Percentiles rank a stretch among this genome's conserved stretches.
Conservation (phyloP, 37 sponge, comb jelly and placozoan species). For the Chondrilla cf. caribensis region DNA sequence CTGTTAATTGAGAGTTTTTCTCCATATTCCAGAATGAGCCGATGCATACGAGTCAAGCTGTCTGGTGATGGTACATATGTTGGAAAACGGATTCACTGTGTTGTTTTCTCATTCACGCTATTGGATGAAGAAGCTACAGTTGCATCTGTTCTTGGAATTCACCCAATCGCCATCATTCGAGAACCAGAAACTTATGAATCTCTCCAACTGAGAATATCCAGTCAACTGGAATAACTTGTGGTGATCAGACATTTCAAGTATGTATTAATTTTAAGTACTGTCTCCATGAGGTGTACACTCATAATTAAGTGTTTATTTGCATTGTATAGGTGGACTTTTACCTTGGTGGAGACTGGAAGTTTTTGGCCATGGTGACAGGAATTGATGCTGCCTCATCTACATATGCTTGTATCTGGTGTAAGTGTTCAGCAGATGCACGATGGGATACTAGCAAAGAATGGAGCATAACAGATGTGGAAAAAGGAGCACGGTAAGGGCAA, state of each 20-base stretch:
- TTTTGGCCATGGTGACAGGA: conserved; percentile 20
- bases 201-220: too few species aligned
- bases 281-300: too few species aligned
- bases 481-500: not conserved
- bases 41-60: too few species aligned
- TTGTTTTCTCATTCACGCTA: conserved; percentile 29
- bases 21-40: too few species aligned
- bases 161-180: conserved; percentile 37
- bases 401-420: conserved; percentile 39
- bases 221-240: too few species aligned
- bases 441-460: conserved; percentile 1
- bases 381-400: conserved; percentile 15
- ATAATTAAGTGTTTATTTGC: too few species aligned
- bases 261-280: too few species aligned
- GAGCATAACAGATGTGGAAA: not conserved
- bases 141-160: conserved; percentile 28
- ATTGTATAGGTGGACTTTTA: too few species aligned
- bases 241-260: too few species aligned
- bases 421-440: conserved; percentile 10
- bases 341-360: conserved; percentile 36
- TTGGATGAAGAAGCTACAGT: conserved; percentile 31
- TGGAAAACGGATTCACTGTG: conserved; percentile 42
- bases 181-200: conserved; percentile 33
- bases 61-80: conserved; percentile 43
- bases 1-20: too few species aligned